Evolutionary conservation across 2,888 invertebrate genomes (phyloP).

Genomic region (Torymus tubicola): DNA sequence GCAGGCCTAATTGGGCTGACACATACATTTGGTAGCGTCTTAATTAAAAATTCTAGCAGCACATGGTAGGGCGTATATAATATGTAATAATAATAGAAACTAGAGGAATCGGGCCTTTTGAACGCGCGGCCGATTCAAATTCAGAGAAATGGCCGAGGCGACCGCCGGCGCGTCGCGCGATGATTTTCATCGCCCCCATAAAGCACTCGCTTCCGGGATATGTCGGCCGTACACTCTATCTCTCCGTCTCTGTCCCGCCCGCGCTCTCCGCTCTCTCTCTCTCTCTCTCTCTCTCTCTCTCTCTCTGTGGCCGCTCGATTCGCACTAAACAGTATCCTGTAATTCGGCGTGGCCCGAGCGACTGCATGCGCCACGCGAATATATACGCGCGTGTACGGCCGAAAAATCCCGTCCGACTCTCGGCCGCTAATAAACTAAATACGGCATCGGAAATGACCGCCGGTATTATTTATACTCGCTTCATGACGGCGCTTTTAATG

Average conservation of each 20-base stretch:
- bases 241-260: constrained; percentile 24
- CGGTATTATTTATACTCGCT: constrained; percentile 72
- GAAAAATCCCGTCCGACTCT: constrained; percentile 64
- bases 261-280: constrained; percentile 1
- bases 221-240: not conserved
- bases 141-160: constrained; percentile 41
- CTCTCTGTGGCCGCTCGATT: constrained; percentile 59
- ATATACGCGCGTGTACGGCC: constrained; percentile 47
- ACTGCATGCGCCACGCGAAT: constrained; percentile 22
- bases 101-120: constrained; percentile 45
- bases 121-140: constrained; percentile 23
- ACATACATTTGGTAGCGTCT: not conserved
- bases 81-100: constrained; percentile 49
- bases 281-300: constrained; percentile 11
- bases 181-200: constrained; percentile 61
- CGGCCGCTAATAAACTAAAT: constrained; percentile 73
- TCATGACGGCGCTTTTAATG: constrained; percentile 70
- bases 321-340: constrained; percentile 69
- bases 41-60: constrained; percentile 11
- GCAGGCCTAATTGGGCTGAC: constrained; percentile 26
- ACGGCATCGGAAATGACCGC: constrained; percentile 74
- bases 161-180: constrained; percentile 39
- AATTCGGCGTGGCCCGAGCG: constrained; percentile 64
- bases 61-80: not conserved
- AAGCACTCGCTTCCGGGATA: constrained; percentile 60